Evolutionary conservation across 2,888 invertebrate genomes (phyloP), one percentile per base, ranked within the genome.

Genomic region (Pandemis corylana): DNA sequence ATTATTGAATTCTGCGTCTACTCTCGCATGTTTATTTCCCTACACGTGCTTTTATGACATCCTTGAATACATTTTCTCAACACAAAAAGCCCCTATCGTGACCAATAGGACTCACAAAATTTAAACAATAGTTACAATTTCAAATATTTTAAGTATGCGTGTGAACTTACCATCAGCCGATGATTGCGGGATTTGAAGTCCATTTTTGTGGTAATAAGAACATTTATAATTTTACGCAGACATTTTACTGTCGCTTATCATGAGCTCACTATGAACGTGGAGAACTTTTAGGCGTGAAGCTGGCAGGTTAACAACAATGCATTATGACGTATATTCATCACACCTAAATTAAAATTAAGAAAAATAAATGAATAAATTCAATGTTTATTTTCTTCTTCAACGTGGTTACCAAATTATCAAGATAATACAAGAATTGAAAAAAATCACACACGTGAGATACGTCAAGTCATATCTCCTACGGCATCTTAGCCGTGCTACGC

Each of bases 81-180:
- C 59, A 59, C 15, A 28, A 59, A 59, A 59, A 62, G 6, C 62
- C 3, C 36, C n/a, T 62, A 41, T 62, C 42, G 62, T 42, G 62
- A 41, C 36, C 20, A 13, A 51, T 41, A 15, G 3, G 36, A 67
- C 42, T 36, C 15, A 15, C 10, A 41, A 20, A 63, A 46, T 62
- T 20, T 65, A 28, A 49, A 10, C 41, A 61, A 68, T 56, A 7
- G 20, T 20, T 44, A 62, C 15, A 36, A 7, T 63, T 68, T 53
- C 15, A 53, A 20, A 66, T 51, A 72, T 72, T 67, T 72, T 36
- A 72, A 72, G 49, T 72, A 61, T 61, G 72, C 68, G 72, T 68
- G 72, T 44, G 42, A 68, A 67, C 67, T 72, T 53, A 72, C 72
- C 67, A 68, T 72, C 53, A 68, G 7, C 56, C 15, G 46, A 41